Evolutionary conservation across 2,113 vertebrate genomes (phyloP), one percentile per base, ranked within the genome.

Genomic region (Poeciliopsis occidentalis): DNA sequence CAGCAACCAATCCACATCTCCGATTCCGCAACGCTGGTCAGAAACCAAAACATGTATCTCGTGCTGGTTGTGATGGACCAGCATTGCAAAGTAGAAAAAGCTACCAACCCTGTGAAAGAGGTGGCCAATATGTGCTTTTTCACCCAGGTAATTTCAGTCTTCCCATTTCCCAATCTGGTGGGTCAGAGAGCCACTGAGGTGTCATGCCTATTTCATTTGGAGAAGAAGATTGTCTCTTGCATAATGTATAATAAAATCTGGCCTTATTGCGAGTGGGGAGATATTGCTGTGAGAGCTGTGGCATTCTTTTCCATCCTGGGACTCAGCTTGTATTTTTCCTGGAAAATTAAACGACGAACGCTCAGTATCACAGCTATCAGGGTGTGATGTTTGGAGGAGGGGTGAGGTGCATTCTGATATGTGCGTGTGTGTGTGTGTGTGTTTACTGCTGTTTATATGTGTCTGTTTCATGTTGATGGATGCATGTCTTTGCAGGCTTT

Each of bases 191-290:
- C 73, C 77, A 79, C 75, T 60, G 11, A 67, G 78, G 81, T 83
- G 84, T 78, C 85, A 51, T 71, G 60, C 78, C 84, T 79, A 82
- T 91, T 89, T 88, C 82, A 90, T 91, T 83, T 77, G 76, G 66
- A 77, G 75, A 37, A n/a, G 72, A 81, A 92, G 84, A 92, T 93
- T 90, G 87, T 81, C 86, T 85, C 83, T 82, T 92, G 88, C 85
- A 90, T 91, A 89, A 91, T 92, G 88, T 77, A 93, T 89, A 86
- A 90, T 88, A 81, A 88, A 91, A 90, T 89, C 82, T 86, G 64
- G 81, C 80, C 75, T 90, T 87, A 90, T 90, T 87, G 84, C 76
- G 67, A 75, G 78, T 64, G 73, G 75, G 73, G 78, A 78, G 84
- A 85, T 85, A 89, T 90, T 81, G 80, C 80, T 76, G 62, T 44